These are phyloP conservation scores for Melanotaenia maccullochi DNA, from an alignment of 2,797 vertebrate genomes.

Conservation along the genomic window DNA sequence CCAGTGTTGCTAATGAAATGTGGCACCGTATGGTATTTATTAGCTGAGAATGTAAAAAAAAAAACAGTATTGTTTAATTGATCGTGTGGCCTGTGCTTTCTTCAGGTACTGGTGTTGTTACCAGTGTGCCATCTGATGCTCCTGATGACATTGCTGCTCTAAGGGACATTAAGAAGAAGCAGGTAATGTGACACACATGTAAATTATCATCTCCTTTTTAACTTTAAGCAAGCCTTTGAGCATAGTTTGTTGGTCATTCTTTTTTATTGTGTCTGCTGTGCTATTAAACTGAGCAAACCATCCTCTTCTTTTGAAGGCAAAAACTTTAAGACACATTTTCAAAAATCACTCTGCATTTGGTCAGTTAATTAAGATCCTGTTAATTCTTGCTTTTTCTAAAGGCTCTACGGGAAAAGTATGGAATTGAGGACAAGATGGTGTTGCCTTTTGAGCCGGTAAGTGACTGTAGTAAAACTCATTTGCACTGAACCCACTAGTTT, in stretches of 20 bases:
- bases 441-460: conserved; percentile 96
- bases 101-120: conserved; percentile 93
- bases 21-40: background rate
- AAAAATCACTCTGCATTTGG: background rate
- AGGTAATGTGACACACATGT: conserved; percentile 73
- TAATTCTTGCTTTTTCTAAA: conserved; percentile 59
- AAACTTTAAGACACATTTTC: background rate
- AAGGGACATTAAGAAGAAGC: conserved; percentile 96
- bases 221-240: background rate
- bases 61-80: background rate
- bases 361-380: background rate
- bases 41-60: conserved; percentile 1
- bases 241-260: background rate
- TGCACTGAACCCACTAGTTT: background rate
- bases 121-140: conserved; percentile 95
- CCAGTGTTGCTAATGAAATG: conserved; percentile 19
- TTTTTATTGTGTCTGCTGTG: background rate
- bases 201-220: background rate
- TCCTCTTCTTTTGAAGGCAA: background rate
- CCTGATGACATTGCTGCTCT: conserved; percentile 96
- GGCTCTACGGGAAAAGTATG: conserved; percentile 93
- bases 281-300: background rate
- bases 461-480: conserved; percentile 1
- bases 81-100: conserved; percentile 7
- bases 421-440: conserved; percentile 96